Conservation (phyloP, 92 coral and sea anemone genomes). For the Blastomussa wellsi region DNA sequence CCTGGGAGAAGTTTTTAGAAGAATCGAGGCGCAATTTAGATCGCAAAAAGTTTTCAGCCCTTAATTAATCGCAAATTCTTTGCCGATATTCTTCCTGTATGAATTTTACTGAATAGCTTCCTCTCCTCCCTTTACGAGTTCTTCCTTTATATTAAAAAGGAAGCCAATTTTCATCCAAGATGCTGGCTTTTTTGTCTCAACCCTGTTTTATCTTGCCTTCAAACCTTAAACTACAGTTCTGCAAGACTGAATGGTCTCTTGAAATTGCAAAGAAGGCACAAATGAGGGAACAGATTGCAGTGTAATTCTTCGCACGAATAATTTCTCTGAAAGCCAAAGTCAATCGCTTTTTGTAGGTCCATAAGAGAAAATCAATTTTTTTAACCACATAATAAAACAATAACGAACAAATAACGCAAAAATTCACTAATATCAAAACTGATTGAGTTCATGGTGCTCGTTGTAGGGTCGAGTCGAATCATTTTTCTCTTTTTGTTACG, state of each 20-base stretch:
- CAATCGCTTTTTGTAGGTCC: not conserved
- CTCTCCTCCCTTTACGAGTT: not conserved
- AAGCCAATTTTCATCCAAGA: constrained; percentile 11
- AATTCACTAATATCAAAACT: not conserved
- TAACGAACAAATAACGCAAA: not conserved
- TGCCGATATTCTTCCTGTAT: constrained; percentile 31
- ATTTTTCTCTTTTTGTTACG: not conserved
- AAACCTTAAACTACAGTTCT: not conserved
- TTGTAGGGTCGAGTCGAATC: not conserved
- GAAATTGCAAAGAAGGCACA: not conserved
- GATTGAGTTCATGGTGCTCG: not conserved
- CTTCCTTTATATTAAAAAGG: constrained; percentile 30
- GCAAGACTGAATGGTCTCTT: not conserved
- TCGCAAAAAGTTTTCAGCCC: not conserved
- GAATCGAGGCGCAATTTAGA: constrained; percentile 5
- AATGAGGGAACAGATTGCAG: not conserved
- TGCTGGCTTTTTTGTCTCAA: not conserved
- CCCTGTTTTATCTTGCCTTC: not conserved
- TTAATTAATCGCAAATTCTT: constrained; percentile 17
- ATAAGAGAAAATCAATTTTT: not conserved
- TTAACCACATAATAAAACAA: not conserved
- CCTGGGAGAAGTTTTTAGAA: not conserved
- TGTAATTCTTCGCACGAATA: not conserved
- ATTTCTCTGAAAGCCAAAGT: not conserved
- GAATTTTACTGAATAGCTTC: not conserved